These are phyloP conservation scores for Lasioglossum vierecki DNA, from an alignment of 2,888 invertebrate species.

Conservation along the genomic window DNA sequence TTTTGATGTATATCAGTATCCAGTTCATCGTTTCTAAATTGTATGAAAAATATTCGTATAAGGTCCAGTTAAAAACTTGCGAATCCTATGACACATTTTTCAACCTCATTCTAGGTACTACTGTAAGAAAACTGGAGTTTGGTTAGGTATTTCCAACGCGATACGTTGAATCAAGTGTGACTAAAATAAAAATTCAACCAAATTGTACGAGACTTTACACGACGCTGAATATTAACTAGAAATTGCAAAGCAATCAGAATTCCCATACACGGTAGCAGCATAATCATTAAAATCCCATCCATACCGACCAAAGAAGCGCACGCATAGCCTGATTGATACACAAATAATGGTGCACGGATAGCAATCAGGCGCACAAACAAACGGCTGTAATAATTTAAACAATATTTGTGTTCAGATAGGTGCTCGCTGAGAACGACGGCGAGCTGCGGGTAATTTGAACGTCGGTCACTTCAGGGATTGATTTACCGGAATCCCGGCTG, in stretches of 20 bases:
- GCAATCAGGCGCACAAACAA: not conserved
- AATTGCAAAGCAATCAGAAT: not conserved
- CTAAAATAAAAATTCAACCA: not conserved
- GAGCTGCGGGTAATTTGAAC: conserved; percentile 10
- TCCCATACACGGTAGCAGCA: no score
- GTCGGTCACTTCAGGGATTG: conserved; percentile 16
- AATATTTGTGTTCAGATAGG: not conserved
- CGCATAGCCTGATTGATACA: no score
- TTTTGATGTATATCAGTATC: no score
- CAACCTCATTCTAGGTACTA: not conserved
- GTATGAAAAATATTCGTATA: not conserved
- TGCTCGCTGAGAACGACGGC: not conserved
- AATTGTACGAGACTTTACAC: not conserved
- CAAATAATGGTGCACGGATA: not conserved
- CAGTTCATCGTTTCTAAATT: no score
- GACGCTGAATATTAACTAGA: not conserved
- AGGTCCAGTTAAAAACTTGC: not conserved
- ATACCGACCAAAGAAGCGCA: not conserved
- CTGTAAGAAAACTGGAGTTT: not conserved
- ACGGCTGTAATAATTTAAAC: conserved; percentile 17
- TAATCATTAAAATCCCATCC: not conserved
- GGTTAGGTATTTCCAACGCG: not conserved
- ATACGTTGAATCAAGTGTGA: not conserved
- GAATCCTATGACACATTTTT: not conserved
- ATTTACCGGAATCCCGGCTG: conserved; percentile 35